These are phyloP conservation scores for Ophioninae sp. DNA, from an alignment of 2,888 invertebrate species.

Conservation along the genomic window DNA sequence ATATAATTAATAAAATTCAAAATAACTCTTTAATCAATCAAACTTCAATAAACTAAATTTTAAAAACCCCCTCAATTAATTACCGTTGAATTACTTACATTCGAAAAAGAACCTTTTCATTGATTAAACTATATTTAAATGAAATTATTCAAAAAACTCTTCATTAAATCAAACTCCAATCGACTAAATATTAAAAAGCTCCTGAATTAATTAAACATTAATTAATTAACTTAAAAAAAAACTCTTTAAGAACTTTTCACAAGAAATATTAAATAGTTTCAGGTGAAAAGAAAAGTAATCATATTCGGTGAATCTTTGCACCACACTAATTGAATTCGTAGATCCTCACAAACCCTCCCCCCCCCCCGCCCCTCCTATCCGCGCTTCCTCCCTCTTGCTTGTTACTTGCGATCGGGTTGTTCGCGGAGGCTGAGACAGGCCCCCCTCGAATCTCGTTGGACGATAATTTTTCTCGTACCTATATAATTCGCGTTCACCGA, in stretches of 20 bases:
- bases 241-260: background rate
- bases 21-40: no score
- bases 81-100: no score
- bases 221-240: background rate
- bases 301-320: background rate
- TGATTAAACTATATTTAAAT: no score
- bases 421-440: background rate
- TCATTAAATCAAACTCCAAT: no score
- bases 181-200: no score
- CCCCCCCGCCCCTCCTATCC: no score
- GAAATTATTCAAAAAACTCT: no score
- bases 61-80: no score
- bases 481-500: constrained; percentile 25
- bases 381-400: background rate
- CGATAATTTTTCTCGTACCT: background rate
- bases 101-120: no score
- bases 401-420: background rate
- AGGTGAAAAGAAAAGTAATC: background rate
- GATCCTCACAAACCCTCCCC: background rate
- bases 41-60: no score
- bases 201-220: no score
- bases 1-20: no score
- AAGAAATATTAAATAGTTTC: background rate
- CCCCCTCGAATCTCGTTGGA: constrained; percentile 5
- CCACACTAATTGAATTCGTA: background rate